Evolutionary conservation across 64 coral and sea anemone genomes (phyloP), one percentile per base, ranked within the genome.

Genomic region (Actinia tenebrosa): DNA sequence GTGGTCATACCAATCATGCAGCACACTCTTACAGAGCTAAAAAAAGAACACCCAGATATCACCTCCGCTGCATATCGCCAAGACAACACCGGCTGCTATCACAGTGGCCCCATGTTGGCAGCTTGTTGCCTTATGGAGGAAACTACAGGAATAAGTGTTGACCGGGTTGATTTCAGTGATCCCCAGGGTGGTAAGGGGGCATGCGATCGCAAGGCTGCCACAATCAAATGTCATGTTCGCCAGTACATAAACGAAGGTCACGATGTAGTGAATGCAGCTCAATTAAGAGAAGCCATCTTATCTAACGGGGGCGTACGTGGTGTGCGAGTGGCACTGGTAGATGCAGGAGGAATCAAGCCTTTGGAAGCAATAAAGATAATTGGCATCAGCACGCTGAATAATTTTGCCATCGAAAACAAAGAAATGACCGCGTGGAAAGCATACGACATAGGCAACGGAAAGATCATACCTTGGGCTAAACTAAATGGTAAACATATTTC

Each of bases 21-120:
- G 20, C 10, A 86, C 43, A 63, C 44, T 11, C 84, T 86, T 3
- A 14, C 6, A 5, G 46, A 46, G 56, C 58, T 89, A 30, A 89
- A 83, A 60, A 11, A 37, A 16, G 58, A 89, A 37, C 9, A 89
- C 64, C 56, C 16, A 18, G 20, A 89, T 11, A 83, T 83, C 9
- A 83, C 53, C 3, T 71, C 22, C 7, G 88, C 79, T 15, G 83
- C 23, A 27, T 83, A 66, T 6, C 37, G 88, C 0, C 88, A 89
- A 71, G 88, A 89, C 44, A 89, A 89, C 88, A 79, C 88, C 1
- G 88, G 88, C 15, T 89, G 88, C 68, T 89, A 89, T 47, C 88
- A 89, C 83, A 85, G 83, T n/a, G n/a, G n/a, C n/a, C n/a, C n/a
- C n/a, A n/a, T n/a, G n/a, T n/a, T n/a, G n/a, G n/a, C n/a, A n/a